Evolutionary conservation across 1,140 invertebrate genomes (phyloP), one percentile per base, ranked within the genome.

Genomic region (Hyposmocoma kahamanoa): DNA sequence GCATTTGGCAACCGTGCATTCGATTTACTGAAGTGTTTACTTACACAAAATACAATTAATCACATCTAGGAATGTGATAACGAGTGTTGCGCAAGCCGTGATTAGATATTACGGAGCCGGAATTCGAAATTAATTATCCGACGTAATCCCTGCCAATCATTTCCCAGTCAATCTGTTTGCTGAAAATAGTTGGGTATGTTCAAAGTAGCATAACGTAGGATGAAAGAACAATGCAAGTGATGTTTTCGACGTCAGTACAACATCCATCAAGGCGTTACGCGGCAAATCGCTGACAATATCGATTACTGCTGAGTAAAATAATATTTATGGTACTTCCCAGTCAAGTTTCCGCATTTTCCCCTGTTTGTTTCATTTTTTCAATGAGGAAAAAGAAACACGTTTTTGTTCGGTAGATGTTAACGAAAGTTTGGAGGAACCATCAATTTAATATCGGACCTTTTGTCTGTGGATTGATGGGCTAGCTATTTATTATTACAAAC

Each of bases 271-370:
- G 46, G 32, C 48, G 56, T 64, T 64, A 68, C 65, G 56, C 54
- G 53, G 62, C 67, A 65, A 71, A 73, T 71, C 57, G 62, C 59
- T 65, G 57, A 70, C 60, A 62, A 64, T 70, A 68, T 71, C 67
- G 71, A 71, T 67, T 65, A 55, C 61, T 38, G 53, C 34, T 21
- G 47, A 56, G 61, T 56, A 68, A 68, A 68, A 73, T 67, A 70
- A 63, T 68, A 69, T 63, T 72, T 67, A 72, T 67, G 48, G 61
- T 45, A 48, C 55, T 62, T 56, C 24, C 53, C 32, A 59, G 46
- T 52, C 51, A 61, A 61, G 52, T 61, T 58, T 43, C 22, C 36
- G 28, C 50, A 53, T 55, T 50, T 56, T 51, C 50, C 47, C 47
- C 54, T 61, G 50, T 58, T 64, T 60, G 57, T 64, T 56, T 56